Percentiles rank a stretch among this genome's conserved stretches.
Evolutionary conservation across 2,888 invertebrate genomes (phyloP).

Genomic region (Elegia similella): DNA sequence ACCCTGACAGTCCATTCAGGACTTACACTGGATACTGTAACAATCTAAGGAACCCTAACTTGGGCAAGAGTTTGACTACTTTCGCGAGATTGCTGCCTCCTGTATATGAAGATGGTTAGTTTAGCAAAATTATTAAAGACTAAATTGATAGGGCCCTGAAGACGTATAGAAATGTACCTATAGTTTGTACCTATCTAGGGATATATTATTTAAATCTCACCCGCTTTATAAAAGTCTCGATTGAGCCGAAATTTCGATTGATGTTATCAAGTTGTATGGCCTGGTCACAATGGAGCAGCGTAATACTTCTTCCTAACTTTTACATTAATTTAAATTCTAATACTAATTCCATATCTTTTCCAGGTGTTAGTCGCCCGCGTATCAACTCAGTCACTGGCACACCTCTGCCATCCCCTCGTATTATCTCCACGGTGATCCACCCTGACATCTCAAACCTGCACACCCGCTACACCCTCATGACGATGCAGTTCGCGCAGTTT

Average conservation of each 20-base stretch:
- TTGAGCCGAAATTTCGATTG: too few relatives aligned
- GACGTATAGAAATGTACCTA: too few relatives aligned
- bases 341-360: too few relatives aligned
- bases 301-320: too few relatives aligned
- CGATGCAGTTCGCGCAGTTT: slow-evolving; percentile 97
- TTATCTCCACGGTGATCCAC: slow-evolving; percentile 93
- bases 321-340: too few relatives aligned
- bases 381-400: slow-evolving; percentile 87
- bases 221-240: too few relatives aligned
- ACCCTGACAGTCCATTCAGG: slow-evolving; percentile 86
- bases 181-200: too few relatives aligned
- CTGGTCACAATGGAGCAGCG: too few relatives aligned
- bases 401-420: slow-evolving; percentile 91
- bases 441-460: slow-evolving; percentile 95
- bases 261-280: too few relatives aligned
- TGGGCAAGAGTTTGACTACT: slow-evolving; percentile 92
- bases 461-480: slow-evolving; percentile 93
- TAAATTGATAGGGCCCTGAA: too few relatives aligned
- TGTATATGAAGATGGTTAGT: slow-evolving; percentile 92
- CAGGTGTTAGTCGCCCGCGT: slow-evolving; percentile 90
- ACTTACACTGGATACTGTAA: slow-evolving; percentile 93
- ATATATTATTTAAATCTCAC: too few relatives aligned
- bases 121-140: too few relatives aligned
- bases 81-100: slow-evolving; percentile 93
- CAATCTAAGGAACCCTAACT: slow-evolving; percentile 90